phyloP scores from a whole-genome alignment of 2,113 vertebrate genomes.

The Fulica atra region DNA sequence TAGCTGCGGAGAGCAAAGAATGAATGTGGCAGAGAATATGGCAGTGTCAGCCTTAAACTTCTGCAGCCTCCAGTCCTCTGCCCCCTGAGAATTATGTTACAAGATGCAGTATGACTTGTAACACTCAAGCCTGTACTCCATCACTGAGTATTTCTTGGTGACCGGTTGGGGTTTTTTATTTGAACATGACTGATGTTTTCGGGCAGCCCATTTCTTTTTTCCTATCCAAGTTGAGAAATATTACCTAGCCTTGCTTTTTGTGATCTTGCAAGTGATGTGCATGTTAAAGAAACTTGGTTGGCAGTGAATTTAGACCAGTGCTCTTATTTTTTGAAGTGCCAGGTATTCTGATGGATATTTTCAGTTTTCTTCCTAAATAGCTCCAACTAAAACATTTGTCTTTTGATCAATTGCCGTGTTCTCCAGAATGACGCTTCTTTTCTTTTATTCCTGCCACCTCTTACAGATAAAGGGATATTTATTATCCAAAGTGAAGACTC shows the following conservation, averaged over 20 bases:
- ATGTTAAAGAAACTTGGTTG: neutral
- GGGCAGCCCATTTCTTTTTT: neutral
- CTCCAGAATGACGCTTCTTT: neutral
- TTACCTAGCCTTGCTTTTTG: neutral
- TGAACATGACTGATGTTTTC: neutral
- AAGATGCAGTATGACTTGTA: neutral
- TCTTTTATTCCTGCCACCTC: neutral
- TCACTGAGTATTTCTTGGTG: neutral
- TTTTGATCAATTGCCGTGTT: neutral
- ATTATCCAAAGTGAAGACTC: constrained; percentile 83
- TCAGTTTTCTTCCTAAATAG: neutral
- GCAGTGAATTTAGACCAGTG: neutral
- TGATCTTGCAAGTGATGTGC: neutral
- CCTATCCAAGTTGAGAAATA: neutral
- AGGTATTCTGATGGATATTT: neutral
- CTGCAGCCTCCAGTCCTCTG: neutral
- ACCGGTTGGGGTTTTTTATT: neutral
- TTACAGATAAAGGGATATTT: constrained; percentile 86
- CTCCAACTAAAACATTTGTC: neutral
- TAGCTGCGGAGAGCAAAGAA: neutral
- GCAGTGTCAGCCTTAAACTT: neutral
- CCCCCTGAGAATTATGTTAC: neutral
- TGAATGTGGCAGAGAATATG: neutral
- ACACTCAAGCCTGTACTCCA: neutral
- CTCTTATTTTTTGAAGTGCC: neutral